Evolutionary conservation across 2,113 vertebrate genomes (phyloP).

Genomic region (Menura novaehollandiae): DNA sequence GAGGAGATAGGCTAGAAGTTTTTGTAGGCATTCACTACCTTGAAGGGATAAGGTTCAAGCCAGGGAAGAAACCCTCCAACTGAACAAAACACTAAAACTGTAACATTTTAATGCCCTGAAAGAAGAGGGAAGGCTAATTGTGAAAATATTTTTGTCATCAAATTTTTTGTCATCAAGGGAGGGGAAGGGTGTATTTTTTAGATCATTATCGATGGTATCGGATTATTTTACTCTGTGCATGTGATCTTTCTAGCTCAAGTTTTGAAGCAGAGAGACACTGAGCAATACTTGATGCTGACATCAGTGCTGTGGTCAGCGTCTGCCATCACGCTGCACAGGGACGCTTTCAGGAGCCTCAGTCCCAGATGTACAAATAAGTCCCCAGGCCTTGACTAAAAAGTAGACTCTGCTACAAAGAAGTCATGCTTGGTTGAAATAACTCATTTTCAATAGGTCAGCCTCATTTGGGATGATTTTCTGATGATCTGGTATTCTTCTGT

Average conservation of each 20-base stretch:
- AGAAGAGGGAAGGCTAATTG: not conserved
- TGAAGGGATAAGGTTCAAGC: not conserved
- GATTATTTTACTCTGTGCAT: not conserved
- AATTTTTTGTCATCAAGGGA: not conserved
- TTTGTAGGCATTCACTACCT: not conserved
- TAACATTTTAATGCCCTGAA: not conserved
- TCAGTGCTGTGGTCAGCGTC: accelerated
- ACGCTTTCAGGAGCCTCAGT: not conserved
- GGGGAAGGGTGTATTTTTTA: not conserved
- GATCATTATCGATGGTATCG: not conserved
- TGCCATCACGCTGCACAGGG: accelerated
- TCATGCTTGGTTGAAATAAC: not conserved
- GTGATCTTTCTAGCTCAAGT: not conserved
- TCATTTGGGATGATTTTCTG: not conserved
- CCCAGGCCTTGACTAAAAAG: not conserved
- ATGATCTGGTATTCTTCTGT: not conserved
- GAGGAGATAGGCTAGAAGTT: not conserved
- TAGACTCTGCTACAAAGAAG: not conserved
- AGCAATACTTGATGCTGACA: not conserved
- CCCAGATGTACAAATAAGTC: not conserved
- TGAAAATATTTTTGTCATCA: not conserved
- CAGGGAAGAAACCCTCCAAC: not conserved
- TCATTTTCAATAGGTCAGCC: not conserved
- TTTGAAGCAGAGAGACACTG: not conserved
- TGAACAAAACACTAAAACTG: not conserved